Percentiles rank a stretch among this genome's conserved stretches.
These are phyloP conservation scores for Ciona savignyi DNA, from an alignment of 23 tunicate species.

Conservation along the genomic window DNA sequence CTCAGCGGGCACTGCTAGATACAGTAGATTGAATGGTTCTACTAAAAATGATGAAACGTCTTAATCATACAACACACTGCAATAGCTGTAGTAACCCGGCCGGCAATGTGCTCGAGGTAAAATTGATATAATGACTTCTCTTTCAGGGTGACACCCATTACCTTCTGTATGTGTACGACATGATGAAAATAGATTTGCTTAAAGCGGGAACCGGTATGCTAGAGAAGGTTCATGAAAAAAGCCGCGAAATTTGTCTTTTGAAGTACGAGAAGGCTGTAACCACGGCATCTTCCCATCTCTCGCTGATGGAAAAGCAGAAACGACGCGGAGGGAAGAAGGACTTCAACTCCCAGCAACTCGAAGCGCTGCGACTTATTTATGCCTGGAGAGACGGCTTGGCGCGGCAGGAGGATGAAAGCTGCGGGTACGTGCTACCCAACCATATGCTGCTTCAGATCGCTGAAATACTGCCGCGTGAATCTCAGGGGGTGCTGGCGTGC, in stretches of 20 bases:
- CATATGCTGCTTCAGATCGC: constrained; percentile 98
- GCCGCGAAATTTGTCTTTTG: constrained; percentile 50
- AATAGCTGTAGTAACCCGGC: no score
- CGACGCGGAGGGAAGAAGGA: neutral
- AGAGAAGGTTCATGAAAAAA: constrained; percentile 29
- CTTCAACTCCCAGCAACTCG: constrained; percentile 51
- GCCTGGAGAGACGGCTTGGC: constrained; percentile 92
- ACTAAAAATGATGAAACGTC: no score
- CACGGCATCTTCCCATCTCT: constrained; percentile 35
- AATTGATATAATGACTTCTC: no score
- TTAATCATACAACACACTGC: no score
- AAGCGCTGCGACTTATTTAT: constrained; percentile 66
- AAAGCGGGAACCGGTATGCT: constrained; percentile 25
- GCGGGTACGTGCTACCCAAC: constrained; percentile 91
- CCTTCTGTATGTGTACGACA: constrained; percentile 79
- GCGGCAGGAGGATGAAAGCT: constrained; percentile 87
- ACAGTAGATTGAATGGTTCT: no score
- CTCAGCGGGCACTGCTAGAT: no score
- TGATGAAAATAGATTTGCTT: constrained; percentile 65
- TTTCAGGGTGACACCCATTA: constrained; percentile 94
- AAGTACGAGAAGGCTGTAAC: constrained; percentile 75
- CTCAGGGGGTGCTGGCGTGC: constrained; percentile 81
- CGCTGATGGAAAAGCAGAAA: constrained; percentile 25
- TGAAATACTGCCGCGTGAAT: constrained; percentile 81
- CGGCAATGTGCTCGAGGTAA: no score